Conservation (phyloP, 2,888 invertebrate species). For the Volucella inanis region DNA sequence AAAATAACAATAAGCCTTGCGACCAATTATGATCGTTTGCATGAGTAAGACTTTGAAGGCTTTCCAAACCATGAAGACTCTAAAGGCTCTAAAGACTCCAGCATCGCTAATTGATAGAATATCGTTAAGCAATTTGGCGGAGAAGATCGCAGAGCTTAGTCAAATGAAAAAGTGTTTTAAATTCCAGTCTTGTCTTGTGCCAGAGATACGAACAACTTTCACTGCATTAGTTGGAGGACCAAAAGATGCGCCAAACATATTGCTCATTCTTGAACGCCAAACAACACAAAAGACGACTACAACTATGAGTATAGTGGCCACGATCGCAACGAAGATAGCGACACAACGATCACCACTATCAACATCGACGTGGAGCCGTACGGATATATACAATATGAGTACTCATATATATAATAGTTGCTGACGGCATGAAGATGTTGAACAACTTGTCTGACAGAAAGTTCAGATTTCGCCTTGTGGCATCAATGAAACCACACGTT, state of each 20-base stretch:
- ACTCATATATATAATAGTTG: not conserved
- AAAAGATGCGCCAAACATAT: slow-evolving; percentile 57
- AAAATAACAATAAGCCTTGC: not conserved
- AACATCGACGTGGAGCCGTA: no score
- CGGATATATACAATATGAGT: no score
- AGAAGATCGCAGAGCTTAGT: slow-evolving; percentile 17
- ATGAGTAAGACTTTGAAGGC: no score
- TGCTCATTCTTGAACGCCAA: slow-evolving; percentile 55
- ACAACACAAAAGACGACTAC: slow-evolving; percentile 1
- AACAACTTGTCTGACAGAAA: slow-evolving; percentile 72
- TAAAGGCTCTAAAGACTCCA: slow-evolving; percentile 29
- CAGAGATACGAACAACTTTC: slow-evolving; percentile 56
- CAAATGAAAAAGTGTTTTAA: slow-evolving; percentile 7
- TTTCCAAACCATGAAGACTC: no score
- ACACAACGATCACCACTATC: no score
- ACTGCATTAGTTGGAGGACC: slow-evolving; percentile 41
- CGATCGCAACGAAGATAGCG: no score
- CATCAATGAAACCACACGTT: slow-evolving; percentile 39
- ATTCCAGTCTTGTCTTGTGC: slow-evolving; percentile 13
- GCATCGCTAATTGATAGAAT: slow-evolving; percentile 66
- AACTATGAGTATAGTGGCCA: not conserved
- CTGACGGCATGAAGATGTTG: slow-evolving; percentile 49
- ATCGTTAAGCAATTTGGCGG: slow-evolving; percentile 48
- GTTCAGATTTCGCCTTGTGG: slow-evolving; percentile 69
- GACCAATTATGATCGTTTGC: no score